Evolutionary conservation across 1,140 invertebrate genomes (phyloP), one percentile per base, ranked within the genome.

Genomic region (Euwallacea fornicatus): DNA sequence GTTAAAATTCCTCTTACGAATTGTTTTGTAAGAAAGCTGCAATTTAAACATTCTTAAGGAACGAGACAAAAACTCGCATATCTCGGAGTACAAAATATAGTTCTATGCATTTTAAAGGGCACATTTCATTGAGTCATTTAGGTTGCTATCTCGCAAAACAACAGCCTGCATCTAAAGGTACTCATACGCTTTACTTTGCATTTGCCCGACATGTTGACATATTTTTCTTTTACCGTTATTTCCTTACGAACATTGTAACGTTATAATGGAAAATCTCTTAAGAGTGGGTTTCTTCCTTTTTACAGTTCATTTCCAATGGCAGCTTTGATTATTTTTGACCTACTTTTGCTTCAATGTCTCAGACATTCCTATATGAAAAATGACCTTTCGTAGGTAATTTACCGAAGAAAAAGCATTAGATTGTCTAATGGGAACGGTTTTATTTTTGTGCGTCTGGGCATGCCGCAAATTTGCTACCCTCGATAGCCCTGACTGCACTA

Each of bases 81-180:
- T 65, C 10, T 42, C 33, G 2, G 42, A 42, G 65, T 58, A 58
- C 58, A 66, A 66, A 33, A 33, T 33, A 66, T 66, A 66, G 65
- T 69, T 69, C 58, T 69, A 69, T 69, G 67, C 58, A 69, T 69
- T 69, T 61, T 61, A 69, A 69, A 62, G 43, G 21, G 58, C 33
- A 58, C 59, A 16, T 69, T 61, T 53, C 58, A 69, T 69, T 69
- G 67, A 69, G 67, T 55, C 59, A 62, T 69, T 69, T 69, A 43
- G 53, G 67, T 69, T 54, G 67, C 67, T 69, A 69, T 69, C 67
- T 69, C 59, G 67, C 67, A 56, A 69, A 62, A 69, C 67, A 69
- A 69, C 67, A 10, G 67, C 62, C 42, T 42, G 55, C 67, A 69
- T 69, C 67, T 69, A 54, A 69, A 69, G 56, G 42, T 65, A 65